Evolutionary conservation across 2,888 invertebrate species (phyloP).

Genomic region (Cheilosia vulpina): DNA sequence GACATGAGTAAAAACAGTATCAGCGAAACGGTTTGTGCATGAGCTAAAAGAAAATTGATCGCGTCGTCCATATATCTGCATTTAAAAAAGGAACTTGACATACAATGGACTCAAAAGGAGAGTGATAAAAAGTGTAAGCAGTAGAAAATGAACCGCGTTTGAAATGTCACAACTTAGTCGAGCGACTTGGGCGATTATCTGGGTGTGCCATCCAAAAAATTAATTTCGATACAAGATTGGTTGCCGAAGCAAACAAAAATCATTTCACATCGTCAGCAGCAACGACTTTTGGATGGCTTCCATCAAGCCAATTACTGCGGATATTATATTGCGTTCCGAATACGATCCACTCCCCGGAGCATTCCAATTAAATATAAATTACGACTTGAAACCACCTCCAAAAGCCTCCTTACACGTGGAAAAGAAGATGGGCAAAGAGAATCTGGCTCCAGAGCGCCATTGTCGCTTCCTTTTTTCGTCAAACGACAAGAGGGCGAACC

Average conservation of each 20-base stretch:
- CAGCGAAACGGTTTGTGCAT: too few species aligned
- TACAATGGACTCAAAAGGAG: too few species aligned
- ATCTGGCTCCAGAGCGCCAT: slow-evolving; percentile 56
- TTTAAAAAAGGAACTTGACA: too few species aligned
- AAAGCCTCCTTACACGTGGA: slow-evolving; percentile 25
- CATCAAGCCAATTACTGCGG: slow-evolving; percentile 18
- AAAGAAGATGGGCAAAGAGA: slow-evolving; percentile 5
- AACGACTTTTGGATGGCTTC: neutral
- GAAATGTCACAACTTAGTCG: too few species aligned
- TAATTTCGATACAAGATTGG: neutral
- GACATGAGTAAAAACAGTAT: too few species aligned
- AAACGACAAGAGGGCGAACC: slow-evolving; percentile 9
- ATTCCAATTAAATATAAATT: slow-evolving; percentile 60
- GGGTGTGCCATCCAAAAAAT: too few species aligned
- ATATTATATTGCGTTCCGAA: slow-evolving; percentile 28
- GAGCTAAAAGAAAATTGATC: too few species aligned
- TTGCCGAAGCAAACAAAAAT: neutral
- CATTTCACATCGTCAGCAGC: neutral
- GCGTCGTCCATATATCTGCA: too few species aligned
- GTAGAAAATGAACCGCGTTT: too few species aligned
- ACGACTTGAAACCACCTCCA: slow-evolving; percentile 36
- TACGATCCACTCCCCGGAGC: slow-evolving; percentile 7
- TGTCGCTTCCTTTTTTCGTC: slow-evolving; percentile 14
- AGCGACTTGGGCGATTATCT: too few species aligned
- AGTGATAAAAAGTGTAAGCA: too few species aligned